Evolutionary conservation across 2,888 invertebrate species (phyloP), one percentile per base, ranked within the genome.

Genomic region (Coleophora deauratella): DNA sequence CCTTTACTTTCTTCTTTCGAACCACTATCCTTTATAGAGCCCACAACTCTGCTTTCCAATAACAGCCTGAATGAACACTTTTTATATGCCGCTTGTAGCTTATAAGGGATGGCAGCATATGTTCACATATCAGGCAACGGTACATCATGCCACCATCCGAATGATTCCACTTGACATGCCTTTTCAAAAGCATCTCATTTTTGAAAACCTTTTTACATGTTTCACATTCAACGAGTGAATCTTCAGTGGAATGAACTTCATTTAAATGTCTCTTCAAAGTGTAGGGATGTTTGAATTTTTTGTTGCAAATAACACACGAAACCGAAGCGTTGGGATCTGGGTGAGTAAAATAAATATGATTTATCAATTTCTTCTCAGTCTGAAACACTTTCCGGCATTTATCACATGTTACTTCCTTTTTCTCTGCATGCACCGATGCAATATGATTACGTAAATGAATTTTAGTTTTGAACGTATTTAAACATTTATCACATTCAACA

Each of bases 271-370:
- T 42, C 40, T 62, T 67, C 6, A 68, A 50, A 36, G 58, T 60
- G 35, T 62, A 55, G n/a, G 48, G 50, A 1, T 57, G 55, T 42
- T 61, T 62, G 36, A 63, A 71, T 0, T 40, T 46, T 45, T 69
- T 69, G 0, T 47, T 43, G 36, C 70, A 70, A 1, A 60, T 42
- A 0, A 43, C 32, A 12, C 70, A 70, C 1, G 38, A 46, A 0
- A 56, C 59, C 27, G 49, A 54, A 8, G 59, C 54, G 0, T 55
- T 47, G 0, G 57, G 59, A 10, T 60, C 49, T 0, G 65, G 60
- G 14, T 70, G 70, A 0, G 65, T 54, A 35, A 56, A 65, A 39
- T 58, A 67, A 1, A 62, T 52, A 41, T 70, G 70, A 27, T 66
- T 63, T 27, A 52, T 53, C 0, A 70, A 42, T 15, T 61, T 58